Base-by-base conservation (phyloP, 2,797 vertebrate species). In the Aplochiton taeniatus region DNA sequence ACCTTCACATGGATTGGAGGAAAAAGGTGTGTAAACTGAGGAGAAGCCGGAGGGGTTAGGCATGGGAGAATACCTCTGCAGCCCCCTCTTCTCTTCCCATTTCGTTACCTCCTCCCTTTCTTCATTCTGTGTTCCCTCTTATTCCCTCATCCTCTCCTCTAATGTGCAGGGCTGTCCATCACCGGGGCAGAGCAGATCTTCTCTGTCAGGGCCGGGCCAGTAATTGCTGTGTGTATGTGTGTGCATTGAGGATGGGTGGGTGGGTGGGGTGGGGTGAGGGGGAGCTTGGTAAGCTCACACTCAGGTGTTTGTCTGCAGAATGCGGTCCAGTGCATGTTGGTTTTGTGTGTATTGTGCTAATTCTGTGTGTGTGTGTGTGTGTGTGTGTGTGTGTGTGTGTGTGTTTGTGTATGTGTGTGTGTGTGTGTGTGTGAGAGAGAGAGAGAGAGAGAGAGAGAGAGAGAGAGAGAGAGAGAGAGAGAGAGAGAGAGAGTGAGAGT, bases 161-260 rank as follows among this genome's bases (percentile, higher is more conserved):
- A 62, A 63, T 47, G 48, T 65, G 45, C 72, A 18, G 52, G 49
- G 64, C 48, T 58, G 48, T 59, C 56, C 65, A 49, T 60, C 11
- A 0, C 50, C 61, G 57, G 61, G 56, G 74, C 72, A 70, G 77
- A 80, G 72, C 68, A 68, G 47, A 58, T 41, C 63, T 63, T 75
- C 61, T 55, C 73, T 66, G 80, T 61, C 75, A 58, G 75, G 73
- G 69, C 73, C 76, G 74, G 76, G 31, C 72, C 77, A 70, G 70
- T 75, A 82, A 85, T 82, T 81, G 68, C 74, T 47, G 62, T 55
- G 61, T 51, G 59, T 51, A 58, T 50, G 57, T 49, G 20, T 53
- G 56, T 17, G 59, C 19, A 44, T 42, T 50, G 19, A 12, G 19
- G 61, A 9, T 9, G 56, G 41, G 31, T 65, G 55, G 49, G 51